Conservation (phyloP, 2,113 vertebrate species). For the Centropristis striata region DNA sequence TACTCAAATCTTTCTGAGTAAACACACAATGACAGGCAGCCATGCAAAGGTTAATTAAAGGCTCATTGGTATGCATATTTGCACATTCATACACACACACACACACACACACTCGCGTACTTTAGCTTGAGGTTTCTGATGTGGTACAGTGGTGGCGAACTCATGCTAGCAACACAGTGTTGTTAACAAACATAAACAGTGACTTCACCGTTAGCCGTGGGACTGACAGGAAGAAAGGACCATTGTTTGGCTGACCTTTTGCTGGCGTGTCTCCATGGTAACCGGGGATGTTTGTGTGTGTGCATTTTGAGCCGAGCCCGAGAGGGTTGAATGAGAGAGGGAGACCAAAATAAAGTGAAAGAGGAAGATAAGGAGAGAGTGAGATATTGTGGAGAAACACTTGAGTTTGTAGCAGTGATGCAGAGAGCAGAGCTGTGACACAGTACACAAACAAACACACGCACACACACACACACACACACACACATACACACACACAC, state of each 20-base stretch:
- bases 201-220: slow-evolving; percentile 62
- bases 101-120: not conserved
- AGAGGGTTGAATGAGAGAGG: slow-evolving; percentile 1
- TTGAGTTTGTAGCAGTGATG: not conserved
- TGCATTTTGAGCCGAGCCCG: slow-evolving; percentile 32
- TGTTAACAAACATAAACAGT: slow-evolving; percentile 62
- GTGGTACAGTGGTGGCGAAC: not conserved
- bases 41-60: slow-evolving; percentile 5
- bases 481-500: not conserved
- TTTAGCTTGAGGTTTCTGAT: slow-evolving; percentile 4
- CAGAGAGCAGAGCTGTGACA: not conserved
- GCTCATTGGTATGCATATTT: not conserved
- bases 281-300: slow-evolving; percentile 36
- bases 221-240: slow-evolving; percentile 55
- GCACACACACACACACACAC: not conserved
- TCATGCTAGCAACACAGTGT: slow-evolving; percentile 38
- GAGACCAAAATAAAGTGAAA: slow-evolving; percentile 10
- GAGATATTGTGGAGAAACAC: slow-evolving; percentile 14
- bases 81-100: slow-evolving; percentile 8
- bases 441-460: no score
- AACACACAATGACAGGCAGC: not conserved
- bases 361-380: slow-evolving; percentile 1
- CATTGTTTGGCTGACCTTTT: slow-evolving; percentile 75
- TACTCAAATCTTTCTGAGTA: not conserved
- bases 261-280: slow-evolving; percentile 54